These are phyloP conservation scores for Nilaparvata lugens DNA, from an alignment of 1,140 invertebrate species.

Conservation along the genomic window DNA sequence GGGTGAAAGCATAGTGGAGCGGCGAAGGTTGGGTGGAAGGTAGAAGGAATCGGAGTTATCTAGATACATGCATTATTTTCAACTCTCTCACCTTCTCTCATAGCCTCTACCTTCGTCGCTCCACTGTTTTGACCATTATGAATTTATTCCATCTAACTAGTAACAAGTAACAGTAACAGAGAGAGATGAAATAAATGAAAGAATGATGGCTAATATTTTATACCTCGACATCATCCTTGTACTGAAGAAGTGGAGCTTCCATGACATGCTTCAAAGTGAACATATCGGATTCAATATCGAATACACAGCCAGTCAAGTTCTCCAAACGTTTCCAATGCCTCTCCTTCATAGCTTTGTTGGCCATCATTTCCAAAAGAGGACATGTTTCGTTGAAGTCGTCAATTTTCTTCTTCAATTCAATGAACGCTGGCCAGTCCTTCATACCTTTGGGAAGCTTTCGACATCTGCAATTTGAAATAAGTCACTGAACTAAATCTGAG, in stretches of 20 bases:
- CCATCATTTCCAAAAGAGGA: slow-evolving; percentile 79
- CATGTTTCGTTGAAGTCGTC: slow-evolving; percentile 85
- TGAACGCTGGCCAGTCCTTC: slow-evolving; percentile 81
- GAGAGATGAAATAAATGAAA: background rate
- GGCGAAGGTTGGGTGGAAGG: too few relatives aligned
- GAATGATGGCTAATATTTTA: too few relatives aligned
- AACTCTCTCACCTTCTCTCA: too few relatives aligned
- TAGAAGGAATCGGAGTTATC: too few relatives aligned
- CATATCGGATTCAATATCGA: slow-evolving; percentile 67
- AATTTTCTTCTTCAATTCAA: slow-evolving; percentile 78
- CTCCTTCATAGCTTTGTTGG: slow-evolving; percentile 81
- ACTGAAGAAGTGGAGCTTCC: slow-evolving; percentile 70
- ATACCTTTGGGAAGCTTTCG: slow-evolving; percentile 69
- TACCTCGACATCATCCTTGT: slow-evolving; percentile 82
- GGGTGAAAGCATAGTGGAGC: too few relatives aligned
- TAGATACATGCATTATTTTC: too few relatives aligned
- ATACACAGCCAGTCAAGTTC: slow-evolving; percentile 55
- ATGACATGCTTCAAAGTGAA: slow-evolving; percentile 74
- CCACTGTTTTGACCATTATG: background rate
- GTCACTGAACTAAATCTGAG: slow-evolving; percentile 8
- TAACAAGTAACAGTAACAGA: background rate
- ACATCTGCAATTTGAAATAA: slow-evolving; percentile 42
- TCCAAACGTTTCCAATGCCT: slow-evolving; percentile 76
- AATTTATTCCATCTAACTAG: background rate
- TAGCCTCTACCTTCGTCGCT: too few relatives aligned